Conservation (phyloP, 2,113 vertebrate species). For the Acrocephalus kingi region DNA sequence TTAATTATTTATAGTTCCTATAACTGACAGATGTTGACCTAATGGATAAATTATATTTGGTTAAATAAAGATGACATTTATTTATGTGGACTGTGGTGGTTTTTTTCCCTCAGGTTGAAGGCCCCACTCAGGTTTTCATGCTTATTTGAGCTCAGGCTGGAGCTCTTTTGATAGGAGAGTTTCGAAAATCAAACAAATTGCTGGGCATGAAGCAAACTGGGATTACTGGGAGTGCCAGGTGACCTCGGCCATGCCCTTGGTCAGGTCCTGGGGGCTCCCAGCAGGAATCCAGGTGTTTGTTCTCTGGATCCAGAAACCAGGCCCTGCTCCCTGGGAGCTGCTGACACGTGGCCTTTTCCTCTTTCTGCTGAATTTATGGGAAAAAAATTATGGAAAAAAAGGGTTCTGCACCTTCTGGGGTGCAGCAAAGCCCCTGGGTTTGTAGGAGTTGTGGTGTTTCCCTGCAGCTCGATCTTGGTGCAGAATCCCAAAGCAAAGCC, state of each 20-base stretch:
- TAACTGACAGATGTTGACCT: slow-evolving; percentile 75
- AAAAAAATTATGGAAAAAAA: background rate
- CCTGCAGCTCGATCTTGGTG: background rate
- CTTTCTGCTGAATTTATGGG: background rate
- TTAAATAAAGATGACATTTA: slow-evolving; percentile 82
- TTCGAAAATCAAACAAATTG: background rate
- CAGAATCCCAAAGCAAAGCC: background rate
- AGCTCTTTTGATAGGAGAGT: background rate
- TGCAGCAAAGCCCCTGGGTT: background rate
- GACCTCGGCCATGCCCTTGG: background rate
- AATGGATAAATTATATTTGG: slow-evolving; percentile 84
- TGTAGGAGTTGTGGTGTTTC: background rate
- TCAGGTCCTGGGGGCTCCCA: background rate
- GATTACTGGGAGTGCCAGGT: fast-evolving
- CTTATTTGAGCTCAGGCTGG: background rate
- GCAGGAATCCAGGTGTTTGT: background rate
- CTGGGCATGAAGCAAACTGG: background rate
- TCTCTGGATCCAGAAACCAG: background rate
- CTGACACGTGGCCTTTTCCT: background rate
- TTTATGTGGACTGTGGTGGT: slow-evolving; percentile 65
- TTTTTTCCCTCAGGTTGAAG: background rate
- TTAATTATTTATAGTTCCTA: slow-evolving; percentile 81
- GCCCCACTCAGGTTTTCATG: background rate
- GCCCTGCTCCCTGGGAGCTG: background rate
- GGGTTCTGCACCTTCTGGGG: background rate